Evolutionary conservation across 2,888 invertebrate species (phyloP).

Genomic region (Poecilobothrus nobilitatus): DNA sequence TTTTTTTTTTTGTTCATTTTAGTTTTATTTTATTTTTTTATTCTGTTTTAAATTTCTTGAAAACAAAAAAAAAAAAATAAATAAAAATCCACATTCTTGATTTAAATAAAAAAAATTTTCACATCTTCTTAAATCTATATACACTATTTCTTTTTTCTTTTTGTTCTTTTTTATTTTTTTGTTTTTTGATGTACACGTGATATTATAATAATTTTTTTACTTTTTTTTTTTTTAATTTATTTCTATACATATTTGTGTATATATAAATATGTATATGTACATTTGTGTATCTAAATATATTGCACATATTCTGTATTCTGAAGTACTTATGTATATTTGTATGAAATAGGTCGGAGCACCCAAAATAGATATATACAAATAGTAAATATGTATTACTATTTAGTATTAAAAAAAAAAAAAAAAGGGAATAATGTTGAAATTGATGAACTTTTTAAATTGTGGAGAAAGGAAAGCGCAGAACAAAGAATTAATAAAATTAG

Average conservation of each 20-base stretch:
- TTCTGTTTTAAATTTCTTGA: no score
- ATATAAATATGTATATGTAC: no score
- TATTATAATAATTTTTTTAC: background rate
- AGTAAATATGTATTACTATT: background rate
- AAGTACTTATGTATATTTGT: background rate
- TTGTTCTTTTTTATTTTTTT: background rate
- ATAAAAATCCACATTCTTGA: background rate
- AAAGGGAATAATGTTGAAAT: background rate
- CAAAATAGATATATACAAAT: background rate
- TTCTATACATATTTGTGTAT: no score
- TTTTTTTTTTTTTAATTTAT: no score
- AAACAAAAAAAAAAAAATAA: no score
- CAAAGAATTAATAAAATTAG: no score
- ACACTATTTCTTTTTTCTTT: background rate
- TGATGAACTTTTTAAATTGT: no score
- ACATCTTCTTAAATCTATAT: background rate
- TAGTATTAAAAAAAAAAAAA: background rate
- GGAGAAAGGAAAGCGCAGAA: no score
- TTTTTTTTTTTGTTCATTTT: background rate
- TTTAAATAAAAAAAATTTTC: background rate
- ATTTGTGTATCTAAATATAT: no score
- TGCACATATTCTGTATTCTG: no score
- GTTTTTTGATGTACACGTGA: background rate
- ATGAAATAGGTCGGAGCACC: slow-evolving; percentile 3
- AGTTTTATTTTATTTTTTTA: background rate